A percentile compares a stretch with the other conserved stretches of the same genome.
Evolutionary conservation across 2,797 vertebrate genomes (phyloP).

Genomic region (Acanthiza pusilla): DNA sequence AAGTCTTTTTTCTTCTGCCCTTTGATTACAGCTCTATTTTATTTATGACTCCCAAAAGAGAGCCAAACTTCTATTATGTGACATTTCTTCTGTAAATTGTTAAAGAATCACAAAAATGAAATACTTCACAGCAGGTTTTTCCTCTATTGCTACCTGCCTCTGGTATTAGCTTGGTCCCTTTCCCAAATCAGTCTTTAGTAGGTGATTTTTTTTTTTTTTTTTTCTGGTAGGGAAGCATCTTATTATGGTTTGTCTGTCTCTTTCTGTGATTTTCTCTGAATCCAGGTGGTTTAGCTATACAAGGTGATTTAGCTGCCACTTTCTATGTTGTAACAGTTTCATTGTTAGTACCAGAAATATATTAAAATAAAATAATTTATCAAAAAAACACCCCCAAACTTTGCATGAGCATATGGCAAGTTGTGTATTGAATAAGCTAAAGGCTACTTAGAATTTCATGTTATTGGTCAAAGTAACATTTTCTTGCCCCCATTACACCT

Average conservation of each 20-base stretch:
- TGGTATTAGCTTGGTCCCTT: not conserved
- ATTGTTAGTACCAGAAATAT: not conserved
- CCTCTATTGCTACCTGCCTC: conserved; percentile 48
- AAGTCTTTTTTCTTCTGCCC: conserved; percentile 70
- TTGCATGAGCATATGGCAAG: not conserved
- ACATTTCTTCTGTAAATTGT: conserved; percentile 75
- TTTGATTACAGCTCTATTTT: conserved; percentile 71
- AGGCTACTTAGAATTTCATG: not conserved
- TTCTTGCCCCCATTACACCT: not conserved
- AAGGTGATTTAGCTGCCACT: not conserved
- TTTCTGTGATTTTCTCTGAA: not conserved
- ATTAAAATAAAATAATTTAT: not conserved
- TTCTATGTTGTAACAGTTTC: not conserved
- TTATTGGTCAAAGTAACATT: not conserved
- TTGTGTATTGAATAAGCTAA: not conserved
- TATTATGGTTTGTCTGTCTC: not conserved
- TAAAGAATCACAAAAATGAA: conserved; percentile 73
- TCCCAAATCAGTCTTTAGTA: not conserved
- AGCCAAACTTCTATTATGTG: conserved; percentile 63
- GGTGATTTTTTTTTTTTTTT: conserved; percentile 24
- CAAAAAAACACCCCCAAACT: accelerated
- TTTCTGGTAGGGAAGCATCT: not conserved
- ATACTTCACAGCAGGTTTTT: conserved; percentile 75
- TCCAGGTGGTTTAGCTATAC: not conserved
- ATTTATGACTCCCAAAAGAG: conserved; percentile 74